Conservation (phyloP, 1,140 invertebrate genomes). For the Periplaneta americana region DNA sequence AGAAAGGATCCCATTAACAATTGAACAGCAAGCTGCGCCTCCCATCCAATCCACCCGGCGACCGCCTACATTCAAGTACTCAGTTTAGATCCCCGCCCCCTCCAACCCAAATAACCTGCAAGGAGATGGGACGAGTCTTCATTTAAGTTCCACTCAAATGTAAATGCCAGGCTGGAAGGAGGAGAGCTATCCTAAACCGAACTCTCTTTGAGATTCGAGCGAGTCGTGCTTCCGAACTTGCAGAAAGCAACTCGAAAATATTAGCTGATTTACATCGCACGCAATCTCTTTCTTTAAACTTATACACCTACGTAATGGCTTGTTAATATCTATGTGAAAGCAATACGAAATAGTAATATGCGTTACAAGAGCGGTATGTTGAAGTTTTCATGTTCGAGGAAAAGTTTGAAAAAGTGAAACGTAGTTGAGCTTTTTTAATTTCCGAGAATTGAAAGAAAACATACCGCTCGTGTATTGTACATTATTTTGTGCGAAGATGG, state of each 20-base stretch:
- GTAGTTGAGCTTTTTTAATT: too few relatives aligned
- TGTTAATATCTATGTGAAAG: too few relatives aligned
- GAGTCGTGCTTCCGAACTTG: neutral
- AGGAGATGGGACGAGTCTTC: neutral
- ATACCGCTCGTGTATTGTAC: too few relatives aligned
- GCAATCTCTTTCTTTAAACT: too few relatives aligned
- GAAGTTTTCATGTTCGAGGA: too few relatives aligned
- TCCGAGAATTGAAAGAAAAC: too few relatives aligned
- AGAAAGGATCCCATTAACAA: constrained; percentile 10
- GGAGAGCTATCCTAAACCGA: too few relatives aligned
- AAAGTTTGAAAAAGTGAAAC: too few relatives aligned
- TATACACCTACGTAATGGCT: too few relatives aligned
- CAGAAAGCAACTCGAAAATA: neutral
- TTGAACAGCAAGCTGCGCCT: neutral
- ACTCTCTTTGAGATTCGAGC: neutral
- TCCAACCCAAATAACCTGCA: neutral
- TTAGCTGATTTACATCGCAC: neutral
- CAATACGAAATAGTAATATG: too few relatives aligned
- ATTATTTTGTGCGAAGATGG: too few relatives aligned
- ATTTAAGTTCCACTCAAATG: constrained; percentile 3
- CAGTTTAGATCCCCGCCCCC: neutral
- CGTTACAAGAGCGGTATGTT: too few relatives aligned
- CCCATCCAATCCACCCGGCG: neutral
- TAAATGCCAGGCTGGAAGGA: constrained; percentile 1
- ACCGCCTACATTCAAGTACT: neutral